Conservation (phyloP, 2,113 vertebrate species). For the Leiothrix lutea region DNA sequence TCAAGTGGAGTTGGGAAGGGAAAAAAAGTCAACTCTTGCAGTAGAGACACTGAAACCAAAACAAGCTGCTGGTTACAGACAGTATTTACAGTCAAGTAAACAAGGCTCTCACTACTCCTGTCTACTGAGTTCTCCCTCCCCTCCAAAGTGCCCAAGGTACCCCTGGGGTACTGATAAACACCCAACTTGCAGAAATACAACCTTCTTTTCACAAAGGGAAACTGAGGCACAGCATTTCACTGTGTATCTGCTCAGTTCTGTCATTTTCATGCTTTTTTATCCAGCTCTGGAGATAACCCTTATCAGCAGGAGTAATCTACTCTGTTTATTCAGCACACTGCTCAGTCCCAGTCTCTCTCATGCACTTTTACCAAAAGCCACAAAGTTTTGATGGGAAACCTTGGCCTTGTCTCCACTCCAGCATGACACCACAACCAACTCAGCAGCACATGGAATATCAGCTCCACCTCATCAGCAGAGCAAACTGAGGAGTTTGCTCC, state of each 20-base stretch:
- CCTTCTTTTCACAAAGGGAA: not conserved
- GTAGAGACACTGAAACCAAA: not conserved
- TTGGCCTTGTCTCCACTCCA: not conserved
- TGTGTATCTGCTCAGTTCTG: rapidly evolving
- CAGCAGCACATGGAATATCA: not conserved
- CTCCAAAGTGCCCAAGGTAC: not conserved
- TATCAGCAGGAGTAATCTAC: not conserved
- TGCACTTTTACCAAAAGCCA: not conserved
- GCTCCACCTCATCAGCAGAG: not conserved
- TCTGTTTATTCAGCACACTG: not conserved
- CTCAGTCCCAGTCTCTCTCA: not conserved
- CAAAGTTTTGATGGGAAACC: not conserved
- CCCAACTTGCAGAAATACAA: not conserved
- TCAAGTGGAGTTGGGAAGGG: not conserved
- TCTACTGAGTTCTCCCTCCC: not conserved
- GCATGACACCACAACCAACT: not conserved
- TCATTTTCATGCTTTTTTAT: not conserved
- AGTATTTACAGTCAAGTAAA: not conserved
- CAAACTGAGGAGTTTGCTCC: not conserved
- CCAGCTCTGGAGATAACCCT: not conserved
- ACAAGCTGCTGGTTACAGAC: not conserved
- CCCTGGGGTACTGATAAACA: not conserved
- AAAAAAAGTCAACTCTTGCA: not conserved
- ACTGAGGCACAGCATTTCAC: not conserved
- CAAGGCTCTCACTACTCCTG: not conserved